Conservation (phyloP, 2,113 vertebrate genomes). For the Megaleporinus macrocephalus region DNA sequence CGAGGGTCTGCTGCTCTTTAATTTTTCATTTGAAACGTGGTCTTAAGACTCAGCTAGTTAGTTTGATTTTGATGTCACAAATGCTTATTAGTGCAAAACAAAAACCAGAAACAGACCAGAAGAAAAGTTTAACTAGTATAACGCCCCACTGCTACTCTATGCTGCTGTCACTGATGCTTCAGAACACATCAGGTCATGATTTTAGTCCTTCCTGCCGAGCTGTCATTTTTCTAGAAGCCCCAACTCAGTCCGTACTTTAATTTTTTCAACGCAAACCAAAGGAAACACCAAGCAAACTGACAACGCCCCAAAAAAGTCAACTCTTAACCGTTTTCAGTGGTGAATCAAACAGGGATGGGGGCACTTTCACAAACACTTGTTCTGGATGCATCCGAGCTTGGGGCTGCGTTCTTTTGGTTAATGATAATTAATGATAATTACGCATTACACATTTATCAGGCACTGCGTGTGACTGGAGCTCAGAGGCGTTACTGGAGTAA, state of each 20-base stretch:
- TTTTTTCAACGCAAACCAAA: neutral
- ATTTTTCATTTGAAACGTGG: too few species aligned
- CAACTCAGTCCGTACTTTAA: neutral
- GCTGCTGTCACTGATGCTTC: too few species aligned
- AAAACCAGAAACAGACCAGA: too few species aligned
- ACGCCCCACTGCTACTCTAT: too few species aligned
- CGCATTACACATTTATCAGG: slow-evolving; percentile 62
- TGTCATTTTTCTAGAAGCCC: slow-evolving; percentile 14
- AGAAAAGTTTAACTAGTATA: too few species aligned
- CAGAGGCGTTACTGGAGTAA: slow-evolving; percentile 42
- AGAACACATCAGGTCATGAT: neutral
- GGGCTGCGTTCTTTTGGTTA: slow-evolving; percentile 48
- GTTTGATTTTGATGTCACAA: too few species aligned
- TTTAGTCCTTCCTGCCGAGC: neutral
- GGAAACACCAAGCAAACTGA: neutral
- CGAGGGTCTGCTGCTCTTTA: too few species aligned
- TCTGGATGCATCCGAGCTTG: slow-evolving; percentile 51
- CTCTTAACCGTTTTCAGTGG: neutral
- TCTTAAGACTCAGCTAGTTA: too few species aligned
- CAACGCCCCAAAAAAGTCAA: neutral
- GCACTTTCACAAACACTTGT: slow-evolving; percentile 40
- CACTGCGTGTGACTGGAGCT: slow-evolving; percentile 47
- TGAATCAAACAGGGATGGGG: slow-evolving; percentile 15
- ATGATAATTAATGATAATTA: slow-evolving; percentile 62
- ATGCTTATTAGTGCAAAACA: too few species aligned